A percentile compares a stretch with the other conserved stretches of the same genome.
These are phyloP conservation scores for Diogma glabrata DNA, from an alignment of 2,888 invertebrate species.

Conservation along the genomic window DNA sequence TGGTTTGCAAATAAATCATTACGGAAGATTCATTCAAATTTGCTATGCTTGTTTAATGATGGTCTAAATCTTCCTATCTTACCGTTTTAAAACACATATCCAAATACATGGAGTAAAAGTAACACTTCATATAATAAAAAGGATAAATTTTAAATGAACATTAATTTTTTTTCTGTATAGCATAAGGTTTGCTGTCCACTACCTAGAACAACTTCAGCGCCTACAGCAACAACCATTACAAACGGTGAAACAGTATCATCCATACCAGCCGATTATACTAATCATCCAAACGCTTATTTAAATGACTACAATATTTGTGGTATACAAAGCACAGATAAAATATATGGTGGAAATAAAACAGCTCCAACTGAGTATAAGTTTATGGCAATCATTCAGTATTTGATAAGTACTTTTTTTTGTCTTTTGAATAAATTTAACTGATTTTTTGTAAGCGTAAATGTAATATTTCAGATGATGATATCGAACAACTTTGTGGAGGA, in stretches of 20 bases:
- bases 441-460: too few relatives aligned
- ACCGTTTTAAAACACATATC: too few relatives aligned
- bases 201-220: background rate
- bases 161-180: too few relatives aligned
- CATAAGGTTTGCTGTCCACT: conserved; percentile 4
- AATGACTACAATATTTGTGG: conserved; percentile 40
- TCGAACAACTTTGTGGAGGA: conserved; percentile 25
- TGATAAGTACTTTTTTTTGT: conserved; percentile 29
- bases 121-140: too few relatives aligned
- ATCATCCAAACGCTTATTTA: background rate
- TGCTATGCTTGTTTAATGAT: too few relatives aligned
- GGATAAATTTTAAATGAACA: too few relatives aligned
- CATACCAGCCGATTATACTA: background rate
- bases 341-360: conserved; percentile 50
- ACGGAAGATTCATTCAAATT: too few relatives aligned
- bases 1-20: too few relatives aligned
- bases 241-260: background rate
- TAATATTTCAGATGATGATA: background rate
- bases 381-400: conserved; percentile 59
- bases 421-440: background rate
- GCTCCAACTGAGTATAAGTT: conserved; percentile 56
- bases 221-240: background rate
- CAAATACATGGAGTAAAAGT: too few relatives aligned
- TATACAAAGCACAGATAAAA: conserved; percentile 39
- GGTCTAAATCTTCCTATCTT: too few relatives aligned